These are phyloP conservation scores for Ctenosaura bakeri DNA, from an alignment of 2,797 vertebrate genomes.

Conservation along the genomic window DNA sequence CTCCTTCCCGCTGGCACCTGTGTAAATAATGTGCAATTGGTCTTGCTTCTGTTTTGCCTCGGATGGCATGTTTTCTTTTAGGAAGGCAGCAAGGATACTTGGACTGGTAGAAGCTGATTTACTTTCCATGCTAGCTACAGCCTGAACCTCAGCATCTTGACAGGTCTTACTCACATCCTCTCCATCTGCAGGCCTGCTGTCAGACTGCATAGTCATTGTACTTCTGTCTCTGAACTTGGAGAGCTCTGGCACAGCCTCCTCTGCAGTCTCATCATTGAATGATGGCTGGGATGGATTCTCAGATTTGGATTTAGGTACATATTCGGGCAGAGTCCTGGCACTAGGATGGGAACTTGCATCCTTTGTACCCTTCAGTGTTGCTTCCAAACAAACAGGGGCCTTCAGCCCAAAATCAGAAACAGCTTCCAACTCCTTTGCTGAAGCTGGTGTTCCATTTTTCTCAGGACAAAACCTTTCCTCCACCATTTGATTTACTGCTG, in stretches of 20 bases:
- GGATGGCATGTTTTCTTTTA: slow-evolving; percentile 70
- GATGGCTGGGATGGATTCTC: slow-evolving; percentile 30
- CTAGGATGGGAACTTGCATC: rapidly evolving
- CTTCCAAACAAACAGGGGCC: background rate
- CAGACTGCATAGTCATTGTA: slow-evolving; percentile 89
- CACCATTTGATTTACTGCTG: background rate
- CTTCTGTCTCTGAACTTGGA: slow-evolving; percentile 87
- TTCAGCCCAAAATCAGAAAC: background rate
- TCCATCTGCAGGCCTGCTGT: slow-evolving; percentile 56
- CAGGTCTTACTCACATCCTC: slow-evolving; percentile 66
- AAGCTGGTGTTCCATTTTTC: background rate
- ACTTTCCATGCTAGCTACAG: slow-evolving; percentile 86
- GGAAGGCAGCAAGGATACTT: slow-evolving; percentile 83
- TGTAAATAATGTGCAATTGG: slow-evolving; percentile 83
- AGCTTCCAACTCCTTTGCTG: rapidly evolving
- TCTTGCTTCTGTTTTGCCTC: slow-evolving; percentile 79
- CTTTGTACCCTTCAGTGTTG: background rate
- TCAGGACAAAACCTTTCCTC: background rate
- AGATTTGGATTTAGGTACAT: background rate
- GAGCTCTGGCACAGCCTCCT: slow-evolving; percentile 3
- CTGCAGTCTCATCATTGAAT: rapidly evolving
- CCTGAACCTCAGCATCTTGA: slow-evolving; percentile 93
- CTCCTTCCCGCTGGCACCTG: slow-evolving; percentile 41
- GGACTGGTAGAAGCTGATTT: slow-evolving; percentile 93
- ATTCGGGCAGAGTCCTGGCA: rapidly evolving